Evolutionary conservation across 2,888 invertebrate genomes (phyloP).

Genomic region (Tetropium fuscum): DNA sequence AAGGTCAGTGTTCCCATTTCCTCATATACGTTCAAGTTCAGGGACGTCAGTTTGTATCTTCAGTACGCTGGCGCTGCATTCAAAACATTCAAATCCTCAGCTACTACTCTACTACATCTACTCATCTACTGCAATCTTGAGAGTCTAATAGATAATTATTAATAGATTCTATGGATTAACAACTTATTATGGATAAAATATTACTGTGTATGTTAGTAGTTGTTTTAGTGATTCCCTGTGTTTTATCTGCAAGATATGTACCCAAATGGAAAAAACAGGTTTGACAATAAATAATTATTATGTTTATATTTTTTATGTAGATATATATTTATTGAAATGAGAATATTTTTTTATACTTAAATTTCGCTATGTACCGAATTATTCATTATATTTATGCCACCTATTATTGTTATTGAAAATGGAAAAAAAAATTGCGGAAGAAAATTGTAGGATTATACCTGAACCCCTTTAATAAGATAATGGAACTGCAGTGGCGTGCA

Average conservation of each 20-base stretch:
- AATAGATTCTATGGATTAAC: slow-evolving; percentile 6
- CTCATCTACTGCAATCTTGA: not conserved
- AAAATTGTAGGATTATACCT: too few species aligned
- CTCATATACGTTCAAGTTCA: slow-evolving; percentile 59
- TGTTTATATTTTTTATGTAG: not conserved
- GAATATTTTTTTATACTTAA: too few species aligned
- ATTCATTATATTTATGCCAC: too few species aligned
- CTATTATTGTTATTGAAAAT: too few species aligned
- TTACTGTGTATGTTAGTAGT: slow-evolving; percentile 20
- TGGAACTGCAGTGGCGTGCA: too few species aligned
- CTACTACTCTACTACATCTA: not conserved
- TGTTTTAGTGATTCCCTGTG: slow-evolving; percentile 39
- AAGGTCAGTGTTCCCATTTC: slow-evolving; percentile 42
- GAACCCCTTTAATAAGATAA: too few species aligned
- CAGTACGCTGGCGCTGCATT: too few species aligned
- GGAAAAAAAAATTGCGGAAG: too few species aligned
- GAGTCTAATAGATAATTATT: not conserved
- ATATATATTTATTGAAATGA: too few species aligned
- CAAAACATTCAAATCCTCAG: too few species aligned
- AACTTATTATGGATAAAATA: slow-evolving; percentile 3
- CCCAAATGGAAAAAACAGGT: slow-evolving; percentile 88
- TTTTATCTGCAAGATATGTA: slow-evolving; percentile 69
- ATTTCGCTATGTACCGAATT: too few species aligned
- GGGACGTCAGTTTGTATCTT: slow-evolving; percentile 55
- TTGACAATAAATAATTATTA: slow-evolving; percentile 52